Conservation (phyloP, 2,888 invertebrate genomes). For the Agrochola lychnidis region DNA sequence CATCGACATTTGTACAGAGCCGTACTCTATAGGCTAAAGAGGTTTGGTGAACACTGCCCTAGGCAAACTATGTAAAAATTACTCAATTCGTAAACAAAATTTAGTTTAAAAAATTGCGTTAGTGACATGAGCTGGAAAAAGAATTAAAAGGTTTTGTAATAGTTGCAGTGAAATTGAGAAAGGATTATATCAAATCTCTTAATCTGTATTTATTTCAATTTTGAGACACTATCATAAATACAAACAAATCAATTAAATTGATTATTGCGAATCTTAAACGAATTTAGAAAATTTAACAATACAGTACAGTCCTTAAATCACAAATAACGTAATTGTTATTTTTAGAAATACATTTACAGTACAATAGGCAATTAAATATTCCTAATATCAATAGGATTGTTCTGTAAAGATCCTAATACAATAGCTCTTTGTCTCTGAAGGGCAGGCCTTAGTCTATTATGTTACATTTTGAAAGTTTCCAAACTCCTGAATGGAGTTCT, state of each 20-base stretch:
- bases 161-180: neutral
- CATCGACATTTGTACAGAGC: no score
- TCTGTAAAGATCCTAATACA: slow-evolving; percentile 68
- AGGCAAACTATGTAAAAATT: neutral
- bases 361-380: slow-evolving; percentile 71
- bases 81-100: neutral
- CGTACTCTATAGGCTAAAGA: no score
- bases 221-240: neutral
- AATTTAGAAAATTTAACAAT: slow-evolving; percentile 30
- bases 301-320: slow-evolving; percentile 16
- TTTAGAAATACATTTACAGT: slow-evolving; percentile 47
- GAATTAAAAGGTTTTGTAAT: no score
- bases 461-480: slow-evolving; percentile 80
- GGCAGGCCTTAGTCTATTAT: slow-evolving; percentile 77
- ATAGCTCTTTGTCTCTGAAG: slow-evolving; percentile 79
- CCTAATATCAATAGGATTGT: slow-evolving; percentile 75
- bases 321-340: slow-evolving; percentile 33
- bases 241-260: slow-evolving; percentile 11
- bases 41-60: no score
- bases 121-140: neutral
- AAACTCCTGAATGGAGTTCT: slow-evolving; percentile 83
- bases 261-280: slow-evolving; percentile 13
- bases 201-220: neutral
- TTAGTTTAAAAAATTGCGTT: neutral
- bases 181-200: neutral